Evolutionary conservation across 2,888 invertebrate species (phyloP), one percentile per base, ranked within the genome.

Genomic region (Villa cingulata): DNA sequence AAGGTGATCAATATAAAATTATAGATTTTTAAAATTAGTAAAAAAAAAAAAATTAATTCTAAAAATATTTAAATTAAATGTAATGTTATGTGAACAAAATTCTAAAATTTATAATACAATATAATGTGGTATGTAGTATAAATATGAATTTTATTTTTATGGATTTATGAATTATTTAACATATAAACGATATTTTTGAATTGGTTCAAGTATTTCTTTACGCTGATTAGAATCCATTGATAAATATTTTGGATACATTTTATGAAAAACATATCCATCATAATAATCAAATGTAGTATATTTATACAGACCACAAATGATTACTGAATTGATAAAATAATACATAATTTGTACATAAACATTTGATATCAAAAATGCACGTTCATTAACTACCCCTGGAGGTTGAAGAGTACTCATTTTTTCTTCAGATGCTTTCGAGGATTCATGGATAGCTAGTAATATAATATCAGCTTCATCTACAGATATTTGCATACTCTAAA

Each of bases 241-340:
- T 29, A 41, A 17, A 41, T 45, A 52, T 27, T 46, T 48, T 9
- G 9, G 10, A 37, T 45, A 49, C 48, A 50, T 48, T 48, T 50
- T 50, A 43, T 52, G 52, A 47, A 52, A 52, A 17, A 52, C 41
- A 19, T 17, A 52, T 10, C 52, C 52, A 46, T 52, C 52, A 34
- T 27, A 52, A 38, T 45, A 41, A 14, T 36, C 39, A 12, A 10
- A 4, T 12, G 41, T 41, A 14, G 45, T 16, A 37, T 41, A 50
- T 15, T 45, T 23, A 41, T 32, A 43, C 17, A 52, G 20, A 3
- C 52, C 52, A 15, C 48, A 52, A 20, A 50, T 10, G 4, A 40
- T 44, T 40, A 48, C 23, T 1, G 48, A 38, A 36, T 48, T 46
- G 12, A 32, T 23, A 36, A 48, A 45, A 40, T 42, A 2, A 16